phyloP scores from a whole-genome alignment of 2,888 invertebrate genomes.

The Drosophila kanekoi region DNA sequence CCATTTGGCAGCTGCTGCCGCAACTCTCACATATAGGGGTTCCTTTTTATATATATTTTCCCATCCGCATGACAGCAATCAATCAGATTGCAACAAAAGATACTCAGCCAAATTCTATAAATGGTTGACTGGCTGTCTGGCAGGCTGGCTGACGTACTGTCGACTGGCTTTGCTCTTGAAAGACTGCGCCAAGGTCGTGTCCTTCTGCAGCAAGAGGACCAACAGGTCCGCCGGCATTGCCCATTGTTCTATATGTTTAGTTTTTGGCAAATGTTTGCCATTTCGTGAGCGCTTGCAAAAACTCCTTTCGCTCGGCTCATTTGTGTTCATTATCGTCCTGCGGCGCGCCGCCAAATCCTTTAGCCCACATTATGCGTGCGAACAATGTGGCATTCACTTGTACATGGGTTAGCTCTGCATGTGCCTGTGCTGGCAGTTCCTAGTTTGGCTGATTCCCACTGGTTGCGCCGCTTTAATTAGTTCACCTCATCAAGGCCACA shows the following conservation, averaged over 20 bases:
- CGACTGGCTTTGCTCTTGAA: constrained; percentile 53
- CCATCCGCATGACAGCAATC: constrained; percentile 73
- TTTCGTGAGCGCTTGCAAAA: constrained; percentile 61
- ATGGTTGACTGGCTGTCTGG: constrained; percentile 40
- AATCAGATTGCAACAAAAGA: constrained; percentile 80
- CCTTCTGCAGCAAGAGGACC: constrained; percentile 61
- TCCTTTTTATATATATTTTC: constrained; percentile 20
- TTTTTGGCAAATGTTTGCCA: constrained; percentile 73
- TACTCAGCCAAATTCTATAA: constrained; percentile 68
- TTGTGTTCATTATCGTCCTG: constrained; percentile 81
- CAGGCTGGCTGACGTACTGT: constrained; percentile 17
- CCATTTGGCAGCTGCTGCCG: constrained; percentile 61
- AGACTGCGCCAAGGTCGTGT: constrained; percentile 71
- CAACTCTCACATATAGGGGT: constrained; percentile 26
- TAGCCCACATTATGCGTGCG: constrained; percentile 82
- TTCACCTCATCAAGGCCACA: constrained; percentile 78
- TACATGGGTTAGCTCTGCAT: constrained; percentile 56
- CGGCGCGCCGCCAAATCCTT: constrained; percentile 75
- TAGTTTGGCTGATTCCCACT: constrained; percentile 19
- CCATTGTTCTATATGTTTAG: constrained; percentile 64
- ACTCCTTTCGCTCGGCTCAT: constrained; percentile 71
- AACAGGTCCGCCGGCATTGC: constrained; percentile 64
- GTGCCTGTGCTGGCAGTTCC: constrained; percentile 44
- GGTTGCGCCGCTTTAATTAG: constrained; percentile 71
- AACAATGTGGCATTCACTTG: constrained; percentile 82